These are phyloP conservation scores for Tetrao urogallus DNA, from an alignment of 2,113 vertebrate species.

Conservation along the genomic window DNA sequence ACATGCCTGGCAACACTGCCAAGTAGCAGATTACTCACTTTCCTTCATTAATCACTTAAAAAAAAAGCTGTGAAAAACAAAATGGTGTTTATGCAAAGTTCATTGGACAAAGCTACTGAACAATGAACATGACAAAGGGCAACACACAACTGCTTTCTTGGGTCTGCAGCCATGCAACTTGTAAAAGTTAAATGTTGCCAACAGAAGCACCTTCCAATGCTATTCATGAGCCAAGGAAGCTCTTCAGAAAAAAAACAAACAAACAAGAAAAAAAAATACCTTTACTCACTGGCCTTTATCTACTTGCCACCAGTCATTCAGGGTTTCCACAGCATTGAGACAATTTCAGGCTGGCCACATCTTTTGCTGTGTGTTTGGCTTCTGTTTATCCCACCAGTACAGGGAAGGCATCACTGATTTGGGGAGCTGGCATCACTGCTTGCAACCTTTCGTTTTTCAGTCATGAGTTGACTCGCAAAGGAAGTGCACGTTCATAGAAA, in stretches of 20 bases:
- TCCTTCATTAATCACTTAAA: constrained; percentile 39
- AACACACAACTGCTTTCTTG: neutral
- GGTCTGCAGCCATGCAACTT: neutral
- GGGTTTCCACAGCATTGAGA: neutral
- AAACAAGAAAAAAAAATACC: neutral
- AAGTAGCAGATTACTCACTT: constrained; percentile 39
- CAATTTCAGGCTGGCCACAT: neutral
- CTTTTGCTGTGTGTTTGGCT: neutral
- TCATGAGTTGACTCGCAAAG: neutral
- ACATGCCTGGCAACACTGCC: neutral
- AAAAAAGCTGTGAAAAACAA: neutral
- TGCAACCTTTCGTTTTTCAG: neutral
- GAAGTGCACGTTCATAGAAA: neutral
- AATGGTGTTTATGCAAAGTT: neutral
- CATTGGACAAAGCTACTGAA: constrained; percentile 12
- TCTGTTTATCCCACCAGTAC: neutral
- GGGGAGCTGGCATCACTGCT: accelerated
- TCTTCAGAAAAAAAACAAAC: neutral
- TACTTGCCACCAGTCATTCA: accelerated
- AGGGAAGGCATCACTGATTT: neutral
- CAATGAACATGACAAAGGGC: neutral
- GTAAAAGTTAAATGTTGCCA: neutral
- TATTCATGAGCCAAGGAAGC: neutral
- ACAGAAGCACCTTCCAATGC: neutral
- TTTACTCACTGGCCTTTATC: neutral